These are phyloP conservation scores for Salmo trutta DNA, from an alignment of 2,797 vertebrate species.

Conservation along the genomic window DNA sequence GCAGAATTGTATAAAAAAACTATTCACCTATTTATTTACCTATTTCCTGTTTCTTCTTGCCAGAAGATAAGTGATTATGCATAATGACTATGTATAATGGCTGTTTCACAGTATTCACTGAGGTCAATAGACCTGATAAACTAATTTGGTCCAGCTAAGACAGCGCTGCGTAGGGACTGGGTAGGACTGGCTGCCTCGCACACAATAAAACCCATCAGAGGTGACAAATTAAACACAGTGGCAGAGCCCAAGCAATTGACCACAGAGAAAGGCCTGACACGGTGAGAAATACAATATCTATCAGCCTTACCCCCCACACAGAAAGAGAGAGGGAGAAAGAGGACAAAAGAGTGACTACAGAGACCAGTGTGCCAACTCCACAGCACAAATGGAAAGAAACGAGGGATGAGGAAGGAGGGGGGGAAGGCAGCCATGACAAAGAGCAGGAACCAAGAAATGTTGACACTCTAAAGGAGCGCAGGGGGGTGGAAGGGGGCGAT, in stretches of 20 bases:
- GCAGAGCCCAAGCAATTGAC: background rate
- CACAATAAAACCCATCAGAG: background rate
- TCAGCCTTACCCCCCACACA: background rate
- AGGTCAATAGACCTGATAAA: conserved; percentile 2
- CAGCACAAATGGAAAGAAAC: background rate
- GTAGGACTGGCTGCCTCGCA: background rate
- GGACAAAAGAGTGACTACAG: background rate
- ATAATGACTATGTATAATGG: background rate
- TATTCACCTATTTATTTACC: background rate
- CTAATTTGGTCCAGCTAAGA: background rate
- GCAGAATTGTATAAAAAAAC: background rate
- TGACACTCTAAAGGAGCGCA: conserved; percentile 11
- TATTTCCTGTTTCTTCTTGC: background rate
- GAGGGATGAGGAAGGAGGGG: conserved; percentile 16
- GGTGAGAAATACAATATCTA: background rate
- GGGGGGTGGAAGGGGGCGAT: background rate
- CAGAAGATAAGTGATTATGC: background rate
- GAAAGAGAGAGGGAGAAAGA: background rate
- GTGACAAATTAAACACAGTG: background rate
- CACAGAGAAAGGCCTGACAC: background rate
- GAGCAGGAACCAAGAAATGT: conserved; percentile 4
- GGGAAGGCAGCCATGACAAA: conserved; percentile 14
- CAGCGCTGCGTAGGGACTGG: background rate
- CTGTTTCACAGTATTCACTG: background rate
- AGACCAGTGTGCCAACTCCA: conserved; percentile 1